A percentile compares a stretch with the other conserved stretches of the same genome.
These are phyloP conservation scores for Sialis fuliginosa DNA, from an alignment of 2,888 invertebrate genomes.

Conservation along the genomic window DNA sequence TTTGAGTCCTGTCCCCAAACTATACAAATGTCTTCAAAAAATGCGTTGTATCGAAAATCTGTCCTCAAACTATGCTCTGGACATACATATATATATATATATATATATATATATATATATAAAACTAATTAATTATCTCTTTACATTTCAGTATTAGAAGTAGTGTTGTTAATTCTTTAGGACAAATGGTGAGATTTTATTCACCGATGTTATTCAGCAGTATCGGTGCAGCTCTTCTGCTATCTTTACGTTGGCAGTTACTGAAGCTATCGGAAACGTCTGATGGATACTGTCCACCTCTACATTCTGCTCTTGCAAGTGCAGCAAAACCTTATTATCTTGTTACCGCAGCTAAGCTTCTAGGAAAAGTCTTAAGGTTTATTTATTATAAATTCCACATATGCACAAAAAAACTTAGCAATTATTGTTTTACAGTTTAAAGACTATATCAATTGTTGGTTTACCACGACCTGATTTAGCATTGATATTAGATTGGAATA, in stretches of 20 bases:
- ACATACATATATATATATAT: no score
- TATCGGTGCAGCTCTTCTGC: constrained; percentile 40
- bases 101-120: no score
- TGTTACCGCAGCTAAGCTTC: constrained; percentile 31
- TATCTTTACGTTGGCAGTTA: constrained; percentile 38
- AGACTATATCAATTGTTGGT: constrained; percentile 6
- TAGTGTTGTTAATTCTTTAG: constrained; percentile 37
- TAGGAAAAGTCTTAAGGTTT: constrained; percentile 27
- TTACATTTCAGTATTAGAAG: constrained; percentile 30
- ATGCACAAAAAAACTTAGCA: background rate
- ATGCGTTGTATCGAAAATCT: no score
- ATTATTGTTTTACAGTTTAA: constrained; percentile 8
- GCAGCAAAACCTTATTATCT: constrained; percentile 40
- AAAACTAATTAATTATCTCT: background rate
- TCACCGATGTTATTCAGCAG: constrained; percentile 45
- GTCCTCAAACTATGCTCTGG: no score
- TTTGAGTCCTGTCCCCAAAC: no score
- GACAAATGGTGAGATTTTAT: constrained; percentile 48
- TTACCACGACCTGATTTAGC: constrained; percentile 18
- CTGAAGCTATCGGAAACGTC: constrained; percentile 17
- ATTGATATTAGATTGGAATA: constrained; percentile 18
- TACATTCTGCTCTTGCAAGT: constrained; percentile 37
- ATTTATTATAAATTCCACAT: constrained; percentile 8
- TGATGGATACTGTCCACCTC: constrained; percentile 27
- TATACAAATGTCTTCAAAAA: no score